These are phyloP conservation scores for Bos javanicus DNA, from an alignment of 2,113 vertebrate genomes.

Conservation along the genomic window DNA sequence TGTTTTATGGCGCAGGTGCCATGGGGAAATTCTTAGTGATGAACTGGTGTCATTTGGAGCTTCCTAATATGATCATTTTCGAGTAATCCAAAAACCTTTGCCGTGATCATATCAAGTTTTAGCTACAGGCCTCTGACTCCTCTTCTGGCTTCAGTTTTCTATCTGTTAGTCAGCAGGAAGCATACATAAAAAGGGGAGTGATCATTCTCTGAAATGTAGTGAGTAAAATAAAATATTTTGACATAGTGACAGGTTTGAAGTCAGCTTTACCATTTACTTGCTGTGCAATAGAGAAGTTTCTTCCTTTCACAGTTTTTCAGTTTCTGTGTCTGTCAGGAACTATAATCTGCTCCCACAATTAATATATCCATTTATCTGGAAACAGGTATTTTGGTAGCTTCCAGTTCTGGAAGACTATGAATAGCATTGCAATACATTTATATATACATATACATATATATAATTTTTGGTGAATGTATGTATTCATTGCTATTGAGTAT, in stretches of 20 bases:
- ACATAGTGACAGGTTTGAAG: neutral
- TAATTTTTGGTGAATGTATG: neutral
- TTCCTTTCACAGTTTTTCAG: neutral
- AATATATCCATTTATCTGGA: neutral
- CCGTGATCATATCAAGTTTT: neutral
- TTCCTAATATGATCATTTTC: neutral
- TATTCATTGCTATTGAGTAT: neutral
- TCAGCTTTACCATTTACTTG: neutral
- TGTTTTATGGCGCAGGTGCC: neutral
- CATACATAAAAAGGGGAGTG: neutral
- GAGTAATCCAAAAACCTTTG: neutral
- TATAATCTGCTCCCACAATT: neutral
- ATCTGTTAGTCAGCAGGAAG: neutral
- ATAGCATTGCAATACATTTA: neutral
- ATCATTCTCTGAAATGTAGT: neutral
- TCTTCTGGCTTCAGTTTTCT: neutral
- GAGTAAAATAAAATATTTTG: conserved; percentile 1
- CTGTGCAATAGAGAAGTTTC: neutral
- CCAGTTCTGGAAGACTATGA: neutral
- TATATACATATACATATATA: too few relatives aligned
- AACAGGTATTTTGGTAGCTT: neutral
- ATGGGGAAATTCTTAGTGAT: neutral
- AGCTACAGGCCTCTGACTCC: neutral
- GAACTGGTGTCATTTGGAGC: neutral
- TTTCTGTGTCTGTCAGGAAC: neutral